Percentiles rank a stretch among this genome's conserved stretches.
Conservation (phyloP, 1,140 invertebrate genomes). For the Notospermus geniculatus region DNA sequence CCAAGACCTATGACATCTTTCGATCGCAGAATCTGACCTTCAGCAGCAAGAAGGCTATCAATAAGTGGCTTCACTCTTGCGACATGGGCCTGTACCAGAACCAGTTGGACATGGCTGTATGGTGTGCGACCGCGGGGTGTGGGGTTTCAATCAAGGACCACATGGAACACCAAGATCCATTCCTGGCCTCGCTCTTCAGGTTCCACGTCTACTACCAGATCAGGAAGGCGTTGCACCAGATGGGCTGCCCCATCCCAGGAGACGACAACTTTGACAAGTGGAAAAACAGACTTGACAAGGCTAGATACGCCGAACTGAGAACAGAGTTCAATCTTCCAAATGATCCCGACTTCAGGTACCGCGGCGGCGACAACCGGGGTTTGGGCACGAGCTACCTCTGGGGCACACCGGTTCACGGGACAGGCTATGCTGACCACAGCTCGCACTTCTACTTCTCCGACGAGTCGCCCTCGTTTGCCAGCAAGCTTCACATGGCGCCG, state of each 20-base stretch:
- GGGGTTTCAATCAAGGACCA: neutral
- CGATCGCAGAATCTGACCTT: too few species aligned
- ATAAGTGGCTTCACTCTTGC: too few species aligned
- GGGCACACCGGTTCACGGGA: too few species aligned
- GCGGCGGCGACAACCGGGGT: neutral
- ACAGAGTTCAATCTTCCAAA: neutral
- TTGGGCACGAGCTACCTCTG: neutral
- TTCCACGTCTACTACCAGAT: constrained; percentile 7
- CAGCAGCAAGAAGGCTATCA: too few species aligned
- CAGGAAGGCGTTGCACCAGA: neutral
- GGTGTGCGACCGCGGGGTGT: constrained; percentile 1
- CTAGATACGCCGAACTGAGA: neutral
- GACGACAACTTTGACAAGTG: neutral
- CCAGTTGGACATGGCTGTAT: constrained; percentile 3
- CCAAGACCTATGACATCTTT: too few species aligned
- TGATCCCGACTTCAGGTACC: neutral
- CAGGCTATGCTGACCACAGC: too few species aligned
- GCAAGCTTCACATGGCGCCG: too few species aligned
- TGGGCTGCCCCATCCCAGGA: neutral
- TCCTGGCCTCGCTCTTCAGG: neutral
- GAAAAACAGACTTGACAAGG: neutral
- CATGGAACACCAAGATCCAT: neutral
- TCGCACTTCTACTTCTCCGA: too few species aligned
- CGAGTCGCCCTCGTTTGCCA: too few species aligned
- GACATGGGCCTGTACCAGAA: constrained; percentile 3